phyloP scores from a whole-genome alignment of 2,797 vertebrate genomes.

The Enteromius mattozi region DNA sequence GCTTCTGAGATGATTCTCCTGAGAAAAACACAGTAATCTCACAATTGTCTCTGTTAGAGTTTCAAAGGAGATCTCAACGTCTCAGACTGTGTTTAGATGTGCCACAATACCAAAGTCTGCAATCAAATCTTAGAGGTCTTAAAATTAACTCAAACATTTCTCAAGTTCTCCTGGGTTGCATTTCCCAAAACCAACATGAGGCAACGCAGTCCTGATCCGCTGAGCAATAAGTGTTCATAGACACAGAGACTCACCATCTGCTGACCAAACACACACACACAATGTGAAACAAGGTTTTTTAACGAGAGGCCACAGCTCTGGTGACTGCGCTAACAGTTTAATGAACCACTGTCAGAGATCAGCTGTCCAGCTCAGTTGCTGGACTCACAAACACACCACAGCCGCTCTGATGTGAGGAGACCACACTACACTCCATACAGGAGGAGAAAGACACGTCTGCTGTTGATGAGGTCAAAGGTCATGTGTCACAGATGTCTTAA shows the following conservation, averaged over 20 bases:
- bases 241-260: neutral
- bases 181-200: neutral
- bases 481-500: neutral
- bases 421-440: neutral
- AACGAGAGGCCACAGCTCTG: neutral
- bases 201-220: neutral
- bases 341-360: neutral
- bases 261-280: too few species aligned
- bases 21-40: neutral
- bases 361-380: neutral
- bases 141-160: neutral
- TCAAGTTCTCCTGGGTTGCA: neutral
- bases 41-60: neutral
- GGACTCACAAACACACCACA: neutral
- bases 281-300: neutral
- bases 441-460: neutral
- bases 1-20: neutral
- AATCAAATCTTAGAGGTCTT: neutral
- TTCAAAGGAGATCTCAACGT: neutral
- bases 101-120: neutral
- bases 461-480: neutral
- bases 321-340: neutral
- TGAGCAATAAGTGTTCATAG: neutral
- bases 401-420: neutral
- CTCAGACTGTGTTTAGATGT: neutral